phyloP scores from a whole-genome alignment of 2,888 invertebrate genomes.

The Phengaris alcon region DNA sequence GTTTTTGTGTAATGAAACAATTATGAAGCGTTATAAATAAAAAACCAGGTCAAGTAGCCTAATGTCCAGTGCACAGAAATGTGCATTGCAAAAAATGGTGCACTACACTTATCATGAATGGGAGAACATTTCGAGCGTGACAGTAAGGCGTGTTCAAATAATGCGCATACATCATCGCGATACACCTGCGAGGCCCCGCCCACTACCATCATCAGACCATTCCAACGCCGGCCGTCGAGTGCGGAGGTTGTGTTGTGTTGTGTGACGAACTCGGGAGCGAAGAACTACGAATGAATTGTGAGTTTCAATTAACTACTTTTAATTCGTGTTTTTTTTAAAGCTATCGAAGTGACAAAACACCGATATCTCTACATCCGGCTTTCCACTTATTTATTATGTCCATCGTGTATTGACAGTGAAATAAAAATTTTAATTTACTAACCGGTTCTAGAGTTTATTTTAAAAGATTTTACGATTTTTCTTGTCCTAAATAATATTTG shows the following conservation, averaged over 20 bases:
- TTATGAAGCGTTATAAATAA: no score
- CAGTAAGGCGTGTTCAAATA: constrained; percentile 74
- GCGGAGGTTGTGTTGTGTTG: constrained; percentile 41
- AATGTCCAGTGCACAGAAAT: neutral
- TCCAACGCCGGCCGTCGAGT: constrained; percentile 50
- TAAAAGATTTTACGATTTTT: neutral
- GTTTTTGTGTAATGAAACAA: no score
- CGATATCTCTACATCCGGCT: neutral
- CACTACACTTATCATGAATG: constrained; percentile 41
- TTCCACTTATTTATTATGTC: neutral
- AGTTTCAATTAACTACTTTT: neutral
- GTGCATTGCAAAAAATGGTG: constrained; percentile 7
- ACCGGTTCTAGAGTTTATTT: neutral
- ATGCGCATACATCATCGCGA: constrained; percentile 74
- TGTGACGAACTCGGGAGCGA: neutral
- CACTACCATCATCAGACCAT: constrained; percentile 44
- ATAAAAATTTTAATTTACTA: neutral
- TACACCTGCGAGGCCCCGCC: constrained; percentile 73
- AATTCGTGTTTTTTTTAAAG: neutral
- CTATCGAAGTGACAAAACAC: neutral
- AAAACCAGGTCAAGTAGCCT: no score
- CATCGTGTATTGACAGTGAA: neutral
- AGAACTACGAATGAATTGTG: neutral
- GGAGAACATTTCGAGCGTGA: constrained; percentile 53
- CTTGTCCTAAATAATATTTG: neutral